Percentiles rank a stretch among this genome's conserved stretches.
Evolutionary conservation across 2,797 vertebrate species (phyloP).

Genomic region (Anniella stebbinsi): DNA sequence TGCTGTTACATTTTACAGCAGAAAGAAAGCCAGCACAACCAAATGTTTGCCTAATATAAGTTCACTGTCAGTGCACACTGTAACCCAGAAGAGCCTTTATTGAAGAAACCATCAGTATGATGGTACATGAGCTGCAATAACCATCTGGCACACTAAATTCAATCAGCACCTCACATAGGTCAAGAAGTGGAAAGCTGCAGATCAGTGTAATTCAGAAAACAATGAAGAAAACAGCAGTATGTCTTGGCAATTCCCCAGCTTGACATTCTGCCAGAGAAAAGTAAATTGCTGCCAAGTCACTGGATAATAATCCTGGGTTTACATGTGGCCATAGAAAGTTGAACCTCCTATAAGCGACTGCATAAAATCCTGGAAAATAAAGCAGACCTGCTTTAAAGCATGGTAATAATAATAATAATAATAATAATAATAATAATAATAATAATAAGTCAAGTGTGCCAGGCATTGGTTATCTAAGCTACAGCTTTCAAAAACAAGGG

Average conservation of each 20-base stretch:
- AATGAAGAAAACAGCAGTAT: conserved; percentile 24
- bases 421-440: background rate
- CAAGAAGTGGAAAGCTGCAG: conserved; percentile 32
- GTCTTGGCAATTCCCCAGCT: conserved; percentile 16
- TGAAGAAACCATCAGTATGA: conserved; percentile 22
- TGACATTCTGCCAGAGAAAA: conserved; percentile 17
- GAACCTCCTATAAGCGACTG: background rate
- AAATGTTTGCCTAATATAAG: conserved; percentile 25
- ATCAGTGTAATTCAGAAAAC: conserved; percentile 25
- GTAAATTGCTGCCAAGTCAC: background rate
- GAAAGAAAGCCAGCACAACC: background rate
- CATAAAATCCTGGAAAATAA: conserved; percentile 19
- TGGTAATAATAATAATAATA: background rate
- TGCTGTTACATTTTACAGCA: background rate
- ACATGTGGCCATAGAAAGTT: background rate
- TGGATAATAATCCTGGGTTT: conserved; percentile 15
- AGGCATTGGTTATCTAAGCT: background rate
- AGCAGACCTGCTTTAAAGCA: background rate
- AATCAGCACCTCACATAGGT: conserved; percentile 21
- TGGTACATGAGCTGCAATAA: conserved; percentile 20
- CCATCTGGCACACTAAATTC: conserved; percentile 34
- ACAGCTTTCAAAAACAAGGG: background rate
- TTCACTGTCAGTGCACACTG: conserved; percentile 1
- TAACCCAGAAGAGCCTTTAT: conserved; percentile 10
- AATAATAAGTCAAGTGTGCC: background rate